A percentile compares a stretch with the other conserved stretches of the same genome.
phyloP scores from a whole-genome alignment of 1,140 invertebrate species.

The Pomacea maculata region DNA sequence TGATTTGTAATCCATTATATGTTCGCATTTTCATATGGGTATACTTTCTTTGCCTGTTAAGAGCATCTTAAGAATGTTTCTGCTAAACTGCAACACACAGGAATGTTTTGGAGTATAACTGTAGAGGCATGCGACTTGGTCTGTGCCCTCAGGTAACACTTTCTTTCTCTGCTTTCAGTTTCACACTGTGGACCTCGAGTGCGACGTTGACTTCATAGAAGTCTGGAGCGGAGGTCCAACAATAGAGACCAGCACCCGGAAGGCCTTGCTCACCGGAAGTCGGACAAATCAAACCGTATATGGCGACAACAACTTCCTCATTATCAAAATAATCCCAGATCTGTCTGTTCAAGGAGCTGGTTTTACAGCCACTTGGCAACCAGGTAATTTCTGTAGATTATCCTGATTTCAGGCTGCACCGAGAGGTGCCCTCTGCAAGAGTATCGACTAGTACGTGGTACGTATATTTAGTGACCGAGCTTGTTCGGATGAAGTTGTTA shows the following conservation, averaged over 20 bases:
- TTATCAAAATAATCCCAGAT: conserved; percentile 6
- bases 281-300: not conserved
- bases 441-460: no score
- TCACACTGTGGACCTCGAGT: not conserved
- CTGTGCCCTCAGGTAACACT: not conserved
- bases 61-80: no score
- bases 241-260: not conserved
- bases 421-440: no score
- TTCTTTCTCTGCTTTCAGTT: conserved; percentile 4
- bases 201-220: conserved; percentile 15
- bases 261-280: not conserved
- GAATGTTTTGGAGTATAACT: no score
- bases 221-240: conserved; percentile 16
- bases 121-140: no score
- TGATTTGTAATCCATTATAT: no score
- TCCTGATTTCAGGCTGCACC: no score
- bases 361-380: conserved; percentile 3
- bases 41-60: no score
- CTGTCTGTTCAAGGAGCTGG: not conserved
- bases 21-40: no score
- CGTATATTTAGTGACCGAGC: no score
- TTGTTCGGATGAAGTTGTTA: no score
- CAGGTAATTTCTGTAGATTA: not conserved
- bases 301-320: conserved; percentile 15
- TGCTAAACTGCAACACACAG: no score